phyloP scores from a whole-genome alignment of 2,113 vertebrate species.

The Oreochromis tanganicae region DNA sequence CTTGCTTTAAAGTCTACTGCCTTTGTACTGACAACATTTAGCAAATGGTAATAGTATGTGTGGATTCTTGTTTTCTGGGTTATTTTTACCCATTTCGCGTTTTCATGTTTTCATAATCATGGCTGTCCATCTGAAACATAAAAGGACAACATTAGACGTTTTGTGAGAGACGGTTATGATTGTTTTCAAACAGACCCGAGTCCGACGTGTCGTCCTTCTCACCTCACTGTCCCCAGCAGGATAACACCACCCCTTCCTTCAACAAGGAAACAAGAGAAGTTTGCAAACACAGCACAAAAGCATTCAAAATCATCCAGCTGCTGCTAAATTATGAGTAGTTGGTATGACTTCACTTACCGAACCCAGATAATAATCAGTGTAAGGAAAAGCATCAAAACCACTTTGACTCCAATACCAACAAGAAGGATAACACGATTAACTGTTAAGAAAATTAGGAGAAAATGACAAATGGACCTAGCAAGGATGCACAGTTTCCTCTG shows the following conservation, averaged over 20 bases:
- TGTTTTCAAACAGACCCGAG: background rate
- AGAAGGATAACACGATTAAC: background rate
- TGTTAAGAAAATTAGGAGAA: background rate
- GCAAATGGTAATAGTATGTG: background rate
- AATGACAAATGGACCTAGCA: background rate
- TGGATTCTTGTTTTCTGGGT: background rate
- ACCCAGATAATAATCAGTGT: background rate
- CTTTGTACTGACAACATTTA: background rate
- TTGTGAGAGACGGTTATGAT: background rate
- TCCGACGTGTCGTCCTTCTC: background rate
- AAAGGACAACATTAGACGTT: background rate
- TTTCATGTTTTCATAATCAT: background rate
- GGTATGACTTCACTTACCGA: background rate
- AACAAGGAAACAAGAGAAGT: background rate
- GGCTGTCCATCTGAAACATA: background rate
- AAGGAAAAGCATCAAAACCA: background rate
- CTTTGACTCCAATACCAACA: background rate
- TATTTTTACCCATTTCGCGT: background rate
- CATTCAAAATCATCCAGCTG: background rate
- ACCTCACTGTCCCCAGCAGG: background rate
- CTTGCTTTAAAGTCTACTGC: background rate
- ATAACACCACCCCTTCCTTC: background rate
- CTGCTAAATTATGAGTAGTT: background rate
- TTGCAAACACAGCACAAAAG: background rate
- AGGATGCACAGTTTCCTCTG: background rate